Conservation (phyloP, 2,113 vertebrate species). For the Sprattus sprattus region DNA sequence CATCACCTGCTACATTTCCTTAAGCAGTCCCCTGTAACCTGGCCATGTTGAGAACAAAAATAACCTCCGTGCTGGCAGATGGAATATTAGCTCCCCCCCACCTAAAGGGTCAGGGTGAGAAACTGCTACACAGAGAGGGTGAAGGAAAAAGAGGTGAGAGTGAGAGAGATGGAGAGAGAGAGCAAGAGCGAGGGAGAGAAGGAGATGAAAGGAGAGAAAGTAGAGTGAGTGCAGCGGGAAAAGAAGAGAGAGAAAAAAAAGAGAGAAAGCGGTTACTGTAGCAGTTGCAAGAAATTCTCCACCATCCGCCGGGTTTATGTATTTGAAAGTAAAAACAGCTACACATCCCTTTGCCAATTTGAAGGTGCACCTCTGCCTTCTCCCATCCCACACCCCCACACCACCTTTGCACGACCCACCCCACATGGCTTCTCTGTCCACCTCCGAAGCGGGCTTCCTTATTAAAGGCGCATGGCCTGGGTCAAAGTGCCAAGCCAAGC, state of each 20-base stretch:
- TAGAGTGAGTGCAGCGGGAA: slow-evolving; percentile 23
- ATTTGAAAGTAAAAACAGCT: slow-evolving; percentile 67
- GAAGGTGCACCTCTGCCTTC: slow-evolving; percentile 61
- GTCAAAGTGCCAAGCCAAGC: slow-evolving; percentile 70
- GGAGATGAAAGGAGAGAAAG: slow-evolving; percentile 12
- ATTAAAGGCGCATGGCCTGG: slow-evolving; percentile 72
- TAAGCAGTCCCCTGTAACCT: slow-evolving; percentile 49
- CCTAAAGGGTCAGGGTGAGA: slow-evolving; percentile 54
- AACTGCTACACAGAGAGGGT: slow-evolving; percentile 40
- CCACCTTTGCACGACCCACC: slow-evolving; percentile 59
- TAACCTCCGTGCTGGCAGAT: slow-evolving; percentile 52
- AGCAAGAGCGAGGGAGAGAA: slow-evolving; percentile 40
- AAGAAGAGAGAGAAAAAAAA: not conserved
- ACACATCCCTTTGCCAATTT: slow-evolving; percentile 64
- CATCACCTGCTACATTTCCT: slow-evolving; percentile 60
- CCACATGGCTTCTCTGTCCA: slow-evolving; percentile 62
- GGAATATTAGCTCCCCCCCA: slow-evolving; percentile 43
- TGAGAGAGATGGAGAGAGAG: slow-evolving; percentile 40
- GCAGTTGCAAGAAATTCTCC: not conserved
- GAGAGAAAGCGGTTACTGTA: slow-evolving; percentile 22
- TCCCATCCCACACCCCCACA: not conserved
- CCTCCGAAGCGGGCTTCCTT: slow-evolving; percentile 71
- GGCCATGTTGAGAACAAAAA: slow-evolving; percentile 57
- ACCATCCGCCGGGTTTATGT: not conserved
- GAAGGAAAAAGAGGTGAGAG: slow-evolving; percentile 34